Conservation (phyloP, 23 tunicate genomes). For the Clavelina lepadiformis region DNA sequence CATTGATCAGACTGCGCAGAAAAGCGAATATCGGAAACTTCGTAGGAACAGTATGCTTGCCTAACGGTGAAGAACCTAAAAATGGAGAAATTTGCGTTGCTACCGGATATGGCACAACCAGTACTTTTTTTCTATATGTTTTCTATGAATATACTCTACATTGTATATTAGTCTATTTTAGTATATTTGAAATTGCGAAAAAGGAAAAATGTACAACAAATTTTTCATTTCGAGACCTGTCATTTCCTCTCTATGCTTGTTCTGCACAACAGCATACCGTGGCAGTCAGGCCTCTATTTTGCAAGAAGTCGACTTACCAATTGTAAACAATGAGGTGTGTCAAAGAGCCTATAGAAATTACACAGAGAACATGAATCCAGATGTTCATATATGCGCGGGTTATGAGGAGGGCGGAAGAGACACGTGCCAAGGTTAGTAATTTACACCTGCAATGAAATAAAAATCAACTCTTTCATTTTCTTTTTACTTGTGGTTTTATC, state of each 20-base stretch:
- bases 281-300: too few species aligned
- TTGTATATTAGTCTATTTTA: too few species aligned
- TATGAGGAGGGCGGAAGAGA: slow-evolving; percentile 23
- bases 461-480: too few species aligned
- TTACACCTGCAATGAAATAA: too few species aligned
- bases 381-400: slow-evolving; percentile 12
- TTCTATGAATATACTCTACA: too few species aligned
- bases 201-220: too few species aligned
- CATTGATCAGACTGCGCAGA: slow-evolving; percentile 18
- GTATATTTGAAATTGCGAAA: too few species aligned
- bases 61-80: slow-evolving; percentile 34
- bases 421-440: slow-evolving; percentile 16
- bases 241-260: too few species aligned
- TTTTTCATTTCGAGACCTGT: too few species aligned
- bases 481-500: too few species aligned
- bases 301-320: slow-evolving; percentile 25
- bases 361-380: slow-evolving; percentile 5
- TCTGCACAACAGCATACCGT: too few species aligned
- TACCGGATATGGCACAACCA: slow-evolving; percentile 19
- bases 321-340: slow-evolving; percentile 1
- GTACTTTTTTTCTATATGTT: too few species aligned
- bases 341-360: slow-evolving; percentile 6
- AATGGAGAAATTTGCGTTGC: slow-evolving; percentile 27
- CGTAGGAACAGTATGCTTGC: slow-evolving; percentile 32
- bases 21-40: slow-evolving; percentile 6